Base-by-base conservation (phyloP, 2,113 vertebrate genomes). In the Catharus bicknelli region DNA sequence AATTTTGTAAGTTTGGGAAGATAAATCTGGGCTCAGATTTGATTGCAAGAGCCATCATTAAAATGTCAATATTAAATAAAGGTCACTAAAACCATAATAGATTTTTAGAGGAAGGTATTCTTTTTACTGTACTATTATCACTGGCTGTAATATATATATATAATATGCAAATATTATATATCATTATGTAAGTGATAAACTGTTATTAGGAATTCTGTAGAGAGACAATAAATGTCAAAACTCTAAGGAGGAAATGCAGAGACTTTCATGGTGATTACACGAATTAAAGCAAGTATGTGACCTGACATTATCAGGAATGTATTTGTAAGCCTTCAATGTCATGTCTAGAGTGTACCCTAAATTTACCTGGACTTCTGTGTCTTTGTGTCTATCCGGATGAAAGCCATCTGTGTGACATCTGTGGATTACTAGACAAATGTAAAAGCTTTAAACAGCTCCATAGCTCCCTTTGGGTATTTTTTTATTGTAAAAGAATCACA, bases 391-490 rank as follows among this genome's bases (percentile, higher is more conserved):
- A 55, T 89, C 86, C 0, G 0, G 86, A 76, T 87, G 66, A 90
- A 72, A 83, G 66, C 95, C 92, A 95, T 96, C 93, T 97, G 76
- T 76, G 68, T 72, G 83, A 66, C 62, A 55, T 79, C 69, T 90
- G 80, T 6, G 47, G 91, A 95, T 97, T 97, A 93, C 57, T 53
- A 45, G 69, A 36, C 40, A 70, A 87, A 68, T 62, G 58, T 64
- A 83, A 85, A 86, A 81, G 53, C 77, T 76, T 89, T 96, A 90
- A 90, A 59, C 22, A 80, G 87, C 72, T 94, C 95, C 58, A 25
- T 30, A 40, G 59, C 54, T 88, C 58, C 16, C 53, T 82, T 88
- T 73, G 45, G 53, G 20, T 83, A 10, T 73, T 89, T 73, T 63
- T 89, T 81, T 86, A 51, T 57, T 73, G 61, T 51, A 84, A 64